A percentile compares a stretch with the other conserved stretches of the same genome.
These are phyloP conservation scores for Piezodorus guildinii DNA, from an alignment of 1,140 invertebrate species.

Conservation along the genomic window DNA sequence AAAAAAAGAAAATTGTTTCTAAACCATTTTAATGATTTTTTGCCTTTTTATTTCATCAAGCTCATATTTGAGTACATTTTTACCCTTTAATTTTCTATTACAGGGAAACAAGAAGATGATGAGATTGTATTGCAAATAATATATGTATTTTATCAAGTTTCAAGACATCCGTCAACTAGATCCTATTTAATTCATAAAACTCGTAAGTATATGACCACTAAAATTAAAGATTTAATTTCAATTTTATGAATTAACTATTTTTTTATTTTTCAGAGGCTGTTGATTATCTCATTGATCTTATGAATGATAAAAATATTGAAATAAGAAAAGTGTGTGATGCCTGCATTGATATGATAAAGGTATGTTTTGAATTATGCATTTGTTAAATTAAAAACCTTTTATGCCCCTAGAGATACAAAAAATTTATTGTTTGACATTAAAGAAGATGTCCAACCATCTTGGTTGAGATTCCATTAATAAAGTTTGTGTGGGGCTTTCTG, in stretches of 20 bases:
- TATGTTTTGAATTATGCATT: constrained; percentile 33
- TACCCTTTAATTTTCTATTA: constrained; percentile 22
- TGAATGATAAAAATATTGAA: constrained; percentile 92
- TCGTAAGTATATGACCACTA: constrained; percentile 34
- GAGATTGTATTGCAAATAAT: constrained; percentile 91
- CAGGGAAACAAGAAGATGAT: constrained; percentile 91
- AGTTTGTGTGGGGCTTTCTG: too few species aligned
- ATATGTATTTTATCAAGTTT: constrained; percentile 87
- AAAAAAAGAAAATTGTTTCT: too few species aligned
- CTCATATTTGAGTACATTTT: too few species aligned
- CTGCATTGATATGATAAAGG: constrained; percentile 83
- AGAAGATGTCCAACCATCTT: too few species aligned
- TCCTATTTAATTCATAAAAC: constrained; percentile 74
- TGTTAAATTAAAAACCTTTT: too few species aligned
- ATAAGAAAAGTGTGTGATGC: constrained; percentile 85
- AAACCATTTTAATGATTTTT: too few species aligned
- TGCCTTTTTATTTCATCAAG: too few species aligned
- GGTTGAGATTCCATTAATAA: too few species aligned
- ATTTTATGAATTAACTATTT: constrained; percentile 15
- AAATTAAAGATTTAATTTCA: constrained; percentile 21
- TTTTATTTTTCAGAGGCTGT: constrained; percentile 34
- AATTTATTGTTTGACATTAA: too few species aligned
- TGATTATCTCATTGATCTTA: constrained; percentile 92
- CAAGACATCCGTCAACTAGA: constrained; percentile 69
- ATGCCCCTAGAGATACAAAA: too few species aligned